Evolutionary conservation across 2,797 vertebrate species (phyloP).

Genomic region (Sebastes oblongus): DNA sequence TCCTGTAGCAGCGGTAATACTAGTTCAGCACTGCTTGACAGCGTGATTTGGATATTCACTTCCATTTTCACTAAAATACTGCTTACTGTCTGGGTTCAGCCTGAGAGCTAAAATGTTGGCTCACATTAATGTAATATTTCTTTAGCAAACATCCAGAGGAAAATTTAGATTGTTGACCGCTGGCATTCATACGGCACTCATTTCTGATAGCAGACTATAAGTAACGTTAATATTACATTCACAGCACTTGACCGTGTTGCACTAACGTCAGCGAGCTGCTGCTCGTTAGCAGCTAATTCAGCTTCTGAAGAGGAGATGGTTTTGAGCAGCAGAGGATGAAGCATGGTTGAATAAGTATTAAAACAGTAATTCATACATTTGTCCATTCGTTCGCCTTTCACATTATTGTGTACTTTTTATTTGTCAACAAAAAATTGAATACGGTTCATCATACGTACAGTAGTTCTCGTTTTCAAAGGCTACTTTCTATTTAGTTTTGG

Average conservation of each 20-base stretch:
- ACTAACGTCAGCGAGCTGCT: background rate
- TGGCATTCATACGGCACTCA: no score
- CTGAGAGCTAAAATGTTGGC: background rate
- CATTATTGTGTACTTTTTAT: no score
- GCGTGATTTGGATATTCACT: background rate
- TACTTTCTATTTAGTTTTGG: no score
- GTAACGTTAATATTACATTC: background rate
- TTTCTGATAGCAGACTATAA: no score
- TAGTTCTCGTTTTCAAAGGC: background rate
- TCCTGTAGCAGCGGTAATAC: background rate
- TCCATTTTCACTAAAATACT: background rate
- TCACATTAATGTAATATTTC: background rate
- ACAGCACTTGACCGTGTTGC: background rate
- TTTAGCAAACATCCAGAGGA: background rate
- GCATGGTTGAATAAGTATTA: no score
- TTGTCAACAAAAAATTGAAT: no score
- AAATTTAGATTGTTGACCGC: background rate
- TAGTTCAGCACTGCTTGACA: background rate
- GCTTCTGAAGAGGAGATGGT: no score
- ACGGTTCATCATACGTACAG: background rate
- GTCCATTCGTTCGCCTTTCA: no score
- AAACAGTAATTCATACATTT: no score
- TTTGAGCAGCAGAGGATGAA: no score
- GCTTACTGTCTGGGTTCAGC: no score
- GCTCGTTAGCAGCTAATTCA: no score